These are phyloP conservation scores for Napeogenes inachia DNA, from an alignment of 2,888 invertebrate species.

Conservation along the genomic window DNA sequence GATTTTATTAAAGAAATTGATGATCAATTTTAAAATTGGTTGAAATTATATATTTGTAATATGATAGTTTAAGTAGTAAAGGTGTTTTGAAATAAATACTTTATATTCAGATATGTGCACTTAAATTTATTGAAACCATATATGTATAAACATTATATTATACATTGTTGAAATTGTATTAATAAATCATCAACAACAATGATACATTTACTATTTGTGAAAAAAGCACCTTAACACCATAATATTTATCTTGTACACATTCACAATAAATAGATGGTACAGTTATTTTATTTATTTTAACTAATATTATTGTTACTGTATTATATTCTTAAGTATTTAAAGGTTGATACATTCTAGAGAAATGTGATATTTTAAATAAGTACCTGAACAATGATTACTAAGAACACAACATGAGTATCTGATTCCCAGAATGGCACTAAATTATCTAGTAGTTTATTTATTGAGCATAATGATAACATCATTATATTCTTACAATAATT, in stretches of 20 bases:
- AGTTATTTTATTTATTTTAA: conserved; percentile 7
- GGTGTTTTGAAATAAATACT: conserved; percentile 7
- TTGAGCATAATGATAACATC: conserved; percentile 10
- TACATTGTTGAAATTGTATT: conserved; percentile 23
- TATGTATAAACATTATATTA: conserved; percentile 21
- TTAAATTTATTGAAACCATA: conserved; percentile 62
- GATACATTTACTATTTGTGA: conserved; percentile 22
- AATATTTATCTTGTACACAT: conserved; percentile 15
- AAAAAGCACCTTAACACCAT: conserved; percentile 21
- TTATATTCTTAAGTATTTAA: too few species aligned
- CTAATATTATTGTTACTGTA: background rate
- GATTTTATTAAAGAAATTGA: conserved; percentile 43
- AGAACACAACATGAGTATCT: conserved; percentile 21
- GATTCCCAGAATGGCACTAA: conserved; percentile 22
- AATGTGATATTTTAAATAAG: too few species aligned
- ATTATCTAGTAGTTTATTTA: background rate
- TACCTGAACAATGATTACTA: background rate
- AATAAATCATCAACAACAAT: conserved; percentile 19
- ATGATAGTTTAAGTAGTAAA: background rate
- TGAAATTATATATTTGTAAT: too few species aligned
- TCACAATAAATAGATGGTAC: conserved; percentile 19
- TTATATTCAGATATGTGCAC: conserved; percentile 50
- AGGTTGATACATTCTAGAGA: too few species aligned
- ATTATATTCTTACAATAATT: background rate
- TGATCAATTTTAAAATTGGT: too few species aligned